Base-by-base conservation (phyloP, 2,797 vertebrate species). In the Kryptopterus vitreolus region DNA sequence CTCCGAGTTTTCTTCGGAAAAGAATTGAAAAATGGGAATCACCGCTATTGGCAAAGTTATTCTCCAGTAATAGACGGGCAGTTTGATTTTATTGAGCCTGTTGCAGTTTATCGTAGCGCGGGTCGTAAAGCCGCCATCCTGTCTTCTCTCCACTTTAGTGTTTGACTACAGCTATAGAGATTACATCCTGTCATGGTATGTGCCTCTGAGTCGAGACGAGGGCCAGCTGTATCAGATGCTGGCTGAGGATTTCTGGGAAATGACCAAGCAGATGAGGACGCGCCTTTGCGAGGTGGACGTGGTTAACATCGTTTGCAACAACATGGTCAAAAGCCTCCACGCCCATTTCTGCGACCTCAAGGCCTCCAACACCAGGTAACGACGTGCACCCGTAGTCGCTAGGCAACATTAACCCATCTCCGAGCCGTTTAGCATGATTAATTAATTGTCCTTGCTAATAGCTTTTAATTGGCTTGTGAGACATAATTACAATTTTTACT, bases 111-210 rank as follows among this genome's bases (percentile, higher is more conserved):
- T n/a, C n/a, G n/a, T n/a, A 43, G 35, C 46, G 3, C 5, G 48
- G 15, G n/a, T 46, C 5, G 24, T 50, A 46, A 33, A 29, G 9
- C 26, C 18, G 4, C 4, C 18, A 2, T 53, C 26, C 24, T 20
- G 5, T 35, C 7, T 50, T 22, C n/a, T 6, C 16, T 52, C 8
- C 13, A 48, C n/a, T 81, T 48, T 80, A 99, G 98, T 99, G 88
- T 99, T 99, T 79, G 97, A 99, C 94, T 96, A 95, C 86, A 95
- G 94, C 88, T 99, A 98, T 77, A 93, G 97, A 91, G 97, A 99
- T 91, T 99, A 98, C 83, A 92, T 99, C 87, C 92, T 97, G 85
- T 96, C 96, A 68, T 99, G 98, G 98, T 99, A 98, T 79, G 89
- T 92, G 71, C 94, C 92, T 9, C 90, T 99, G 89, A 97, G 97